phyloP scores from a whole-genome alignment of 1,140 invertebrate species.

The Camponotus pennsylvanicus region DNA sequence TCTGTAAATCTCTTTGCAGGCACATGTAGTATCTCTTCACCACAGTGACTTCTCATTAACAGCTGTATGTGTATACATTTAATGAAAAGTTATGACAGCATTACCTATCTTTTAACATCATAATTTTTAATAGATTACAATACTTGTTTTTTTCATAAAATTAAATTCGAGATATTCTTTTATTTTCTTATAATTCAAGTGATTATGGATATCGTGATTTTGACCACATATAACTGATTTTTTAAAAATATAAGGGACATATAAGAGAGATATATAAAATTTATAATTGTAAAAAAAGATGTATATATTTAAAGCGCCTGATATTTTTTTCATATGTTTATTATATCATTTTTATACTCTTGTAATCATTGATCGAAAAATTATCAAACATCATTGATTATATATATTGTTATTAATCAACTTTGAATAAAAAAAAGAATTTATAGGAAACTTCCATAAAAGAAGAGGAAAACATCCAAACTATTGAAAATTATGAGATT shows the following conservation, averaged over 20 bases:
- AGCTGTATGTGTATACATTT: not conserved
- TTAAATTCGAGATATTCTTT: slow-evolving; percentile 12
- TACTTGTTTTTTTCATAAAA: not conserved
- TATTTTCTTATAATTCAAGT: slow-evolving; percentile 3
- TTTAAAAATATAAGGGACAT: not conserved
- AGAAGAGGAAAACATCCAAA: slow-evolving; percentile 29
- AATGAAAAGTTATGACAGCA: not conserved
- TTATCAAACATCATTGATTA: not conserved
- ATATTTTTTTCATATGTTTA: not conserved
- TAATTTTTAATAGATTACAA: slow-evolving; percentile 32
- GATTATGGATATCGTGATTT: slow-evolving; percentile 24
- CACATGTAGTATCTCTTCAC: not conserved
- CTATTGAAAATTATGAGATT: slow-evolving; percentile 43
- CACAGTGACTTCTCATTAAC: not conserved
- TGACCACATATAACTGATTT: not conserved
- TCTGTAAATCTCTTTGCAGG: slow-evolving; percentile 5
- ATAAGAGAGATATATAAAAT: slow-evolving; percentile 3
- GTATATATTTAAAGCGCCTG: not conserved
- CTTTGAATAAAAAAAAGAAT: slow-evolving; percentile 2
- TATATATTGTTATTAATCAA: not conserved
- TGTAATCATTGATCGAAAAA: slow-evolving; percentile 14
- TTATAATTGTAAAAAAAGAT: slow-evolving; percentile 15
- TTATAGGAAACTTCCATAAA: not conserved
- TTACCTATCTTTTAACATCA: not conserved
- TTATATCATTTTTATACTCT: not conserved